Evolutionary conservation across 2,113 vertebrate species (phyloP).

Genomic region (Fregetta grallaria): DNA sequence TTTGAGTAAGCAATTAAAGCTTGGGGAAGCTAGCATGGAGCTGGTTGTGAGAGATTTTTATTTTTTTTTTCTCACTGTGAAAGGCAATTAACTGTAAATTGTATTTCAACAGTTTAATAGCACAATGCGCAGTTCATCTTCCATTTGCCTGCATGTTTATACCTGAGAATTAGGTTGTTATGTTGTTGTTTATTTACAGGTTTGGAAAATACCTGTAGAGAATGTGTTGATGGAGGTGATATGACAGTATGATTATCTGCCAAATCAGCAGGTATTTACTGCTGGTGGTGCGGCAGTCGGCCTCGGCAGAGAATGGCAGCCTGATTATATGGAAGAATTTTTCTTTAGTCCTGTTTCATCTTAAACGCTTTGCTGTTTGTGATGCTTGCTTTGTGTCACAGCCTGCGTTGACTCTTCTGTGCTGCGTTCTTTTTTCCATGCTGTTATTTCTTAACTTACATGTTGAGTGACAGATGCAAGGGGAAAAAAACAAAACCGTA

Average conservation of each 20-base stretch:
- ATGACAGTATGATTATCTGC: slow-evolving; percentile 13
- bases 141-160: background rate
- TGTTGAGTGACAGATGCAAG: background rate
- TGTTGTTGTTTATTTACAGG: slow-evolving; percentile 41
- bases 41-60: background rate
- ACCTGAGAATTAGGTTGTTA: background rate
- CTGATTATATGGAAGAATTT: background rate
- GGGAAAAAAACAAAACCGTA: background rate
- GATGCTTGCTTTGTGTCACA: background rate
- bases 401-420: background rate
- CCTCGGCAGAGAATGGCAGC: background rate
- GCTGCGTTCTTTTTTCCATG: accelerated
- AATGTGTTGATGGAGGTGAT: background rate
- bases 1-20: background rate
- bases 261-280: slow-evolving; percentile 22
- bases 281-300: slow-evolving; percentile 19
- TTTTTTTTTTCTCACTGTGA: background rate
- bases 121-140: background rate
- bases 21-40: background rate
- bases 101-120: slow-evolving; percentile 6
- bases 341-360: background rate
- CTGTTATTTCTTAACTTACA: background rate
- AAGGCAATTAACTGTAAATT: slow-evolving; percentile 30
- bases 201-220: background rate
- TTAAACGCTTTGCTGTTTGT: background rate